A percentile compares a stretch with the other conserved stretches of the same genome.
phyloP scores from a whole-genome alignment of 2,888 invertebrate species.

The Orchestes rusci region DNA sequence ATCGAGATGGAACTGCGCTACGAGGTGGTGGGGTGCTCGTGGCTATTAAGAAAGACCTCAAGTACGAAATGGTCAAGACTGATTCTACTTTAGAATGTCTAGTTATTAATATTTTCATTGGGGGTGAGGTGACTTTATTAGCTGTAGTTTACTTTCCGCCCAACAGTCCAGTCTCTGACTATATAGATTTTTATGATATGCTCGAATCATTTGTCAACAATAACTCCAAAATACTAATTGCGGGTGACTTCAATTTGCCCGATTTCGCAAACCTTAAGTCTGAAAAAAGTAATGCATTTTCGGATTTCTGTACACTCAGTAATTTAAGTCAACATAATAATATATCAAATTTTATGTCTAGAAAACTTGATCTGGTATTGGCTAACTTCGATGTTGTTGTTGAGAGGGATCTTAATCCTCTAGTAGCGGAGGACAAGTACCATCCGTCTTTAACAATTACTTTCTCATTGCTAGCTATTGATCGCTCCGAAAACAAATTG shows the following conservation, averaged over 20 bases:
- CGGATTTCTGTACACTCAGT: constrained; percentile 1
- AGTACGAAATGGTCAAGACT: neutral
- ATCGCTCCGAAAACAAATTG: neutral
- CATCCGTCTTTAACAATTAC: constrained; percentile 2
- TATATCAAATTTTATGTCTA: constrained; percentile 3
- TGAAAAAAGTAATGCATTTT: constrained; percentile 4
- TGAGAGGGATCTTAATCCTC: neutral
- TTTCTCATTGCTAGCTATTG: neutral
- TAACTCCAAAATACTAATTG: neutral
- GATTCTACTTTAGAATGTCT: neutral
- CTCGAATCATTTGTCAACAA: neutral
- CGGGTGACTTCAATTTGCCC: constrained; percentile 4
- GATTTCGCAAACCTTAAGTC: neutral
- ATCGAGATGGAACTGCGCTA: neutral
- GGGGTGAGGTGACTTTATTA: too few relatives aligned
- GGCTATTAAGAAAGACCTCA: constrained; percentile 5
- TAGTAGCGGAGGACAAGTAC: neutral
- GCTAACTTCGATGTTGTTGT: neutral
- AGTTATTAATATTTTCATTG: too few relatives aligned
- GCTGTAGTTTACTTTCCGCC: neutral
- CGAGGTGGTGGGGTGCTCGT: constrained; percentile 7
- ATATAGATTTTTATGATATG: neutral
- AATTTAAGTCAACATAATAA: constrained; percentile 1
- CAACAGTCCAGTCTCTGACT: neutral
- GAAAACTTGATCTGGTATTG: constrained; percentile 5